These are phyloP conservation scores for Rhizoglyphus robini DNA, from an alignment of 1,140 invertebrate species.

Conservation along the genomic window DNA sequence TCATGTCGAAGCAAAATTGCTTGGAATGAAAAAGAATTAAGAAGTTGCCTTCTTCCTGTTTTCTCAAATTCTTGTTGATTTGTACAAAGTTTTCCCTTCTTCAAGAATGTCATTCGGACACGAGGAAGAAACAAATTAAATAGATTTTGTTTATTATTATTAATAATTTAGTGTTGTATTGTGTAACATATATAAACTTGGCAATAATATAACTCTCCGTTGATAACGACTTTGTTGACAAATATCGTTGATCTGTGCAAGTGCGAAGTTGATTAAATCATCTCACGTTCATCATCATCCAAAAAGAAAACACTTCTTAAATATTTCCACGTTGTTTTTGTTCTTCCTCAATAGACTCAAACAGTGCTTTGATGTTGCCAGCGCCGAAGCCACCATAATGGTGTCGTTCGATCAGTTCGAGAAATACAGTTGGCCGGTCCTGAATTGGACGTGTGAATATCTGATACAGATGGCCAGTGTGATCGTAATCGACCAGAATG, in stretches of 20 bases:
- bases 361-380: slow-evolving; percentile 96
- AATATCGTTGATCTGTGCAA: not conserved
- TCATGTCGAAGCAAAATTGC: not conserved
- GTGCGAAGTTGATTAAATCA: too few species aligned
- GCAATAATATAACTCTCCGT: too few species aligned
- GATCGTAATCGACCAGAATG: slow-evolving; percentile 94
- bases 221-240: too few species aligned
- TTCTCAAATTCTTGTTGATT: not conserved
- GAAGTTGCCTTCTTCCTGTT: not conserved
- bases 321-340: slow-evolving; percentile 89
- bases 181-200: too few species aligned
- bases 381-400: slow-evolving; percentile 97
- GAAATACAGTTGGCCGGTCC: slow-evolving; percentile 88
- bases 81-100: too few species aligned
- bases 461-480: slow-evolving; percentile 91
- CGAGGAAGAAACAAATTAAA: too few species aligned
- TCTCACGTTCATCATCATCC: too few species aligned
- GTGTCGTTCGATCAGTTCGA: slow-evolving; percentile 91
- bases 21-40: too few species aligned
- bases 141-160: too few species aligned
- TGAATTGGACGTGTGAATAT: slow-evolving; percentile 98
- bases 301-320: slow-evolving; percentile 32
- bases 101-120: too few species aligned
- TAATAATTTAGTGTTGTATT: too few species aligned
- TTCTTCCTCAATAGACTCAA: slow-evolving; percentile 94